Evolutionary conservation across 2,797 vertebrate genomes (phyloP), one percentile per base, ranked within the genome.

Genomic region (Vespertilio murinus): DNA sequence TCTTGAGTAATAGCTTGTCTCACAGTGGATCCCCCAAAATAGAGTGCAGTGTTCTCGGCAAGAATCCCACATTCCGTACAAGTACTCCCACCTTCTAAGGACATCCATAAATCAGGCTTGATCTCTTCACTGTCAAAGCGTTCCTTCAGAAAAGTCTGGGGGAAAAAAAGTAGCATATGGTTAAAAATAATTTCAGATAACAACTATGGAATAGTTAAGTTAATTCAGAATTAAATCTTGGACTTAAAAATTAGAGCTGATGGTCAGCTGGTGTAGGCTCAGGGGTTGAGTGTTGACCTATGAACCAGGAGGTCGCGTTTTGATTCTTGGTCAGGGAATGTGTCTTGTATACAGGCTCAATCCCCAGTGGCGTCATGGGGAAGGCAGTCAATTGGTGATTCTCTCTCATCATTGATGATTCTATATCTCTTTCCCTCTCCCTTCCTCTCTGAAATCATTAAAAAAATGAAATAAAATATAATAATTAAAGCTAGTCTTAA

Each of bases 91-190:
- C 99, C 99, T 97, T 99, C 99, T 92, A 99, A 98, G 61, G 99
- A 98, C 98, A 99, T 99, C 99, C 99, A 99, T 92, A 99, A 98
- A 70, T 99, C 98, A 18, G 99, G 98, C 28, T 99, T 99, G 61
- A 98, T 97, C 93, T 99, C 99, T 81, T 99, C 99, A 97, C 99
- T 99, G 97, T 99, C 99, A 96, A 99, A 99, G 35, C 99, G 99
- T 94, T 99, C 99, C 97, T 99, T 99, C 91, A 99, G 98, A 96
- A 99, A 99, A 16, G 99, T 99, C 99, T 99, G 96, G 17, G 87
- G 88, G 74, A 91, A 92, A 11, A 8, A 16, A 33, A 38, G 70
- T 90, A 94, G 6, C 78, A 94, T 30, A 79, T 30, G 40, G 79
- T 95, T 75, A 81, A 59, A 88, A 92, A 71, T 8, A 85, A 86